phyloP scores from a whole-genome alignment of 1,140 invertebrate species.

The Drosophila navojoa region DNA sequence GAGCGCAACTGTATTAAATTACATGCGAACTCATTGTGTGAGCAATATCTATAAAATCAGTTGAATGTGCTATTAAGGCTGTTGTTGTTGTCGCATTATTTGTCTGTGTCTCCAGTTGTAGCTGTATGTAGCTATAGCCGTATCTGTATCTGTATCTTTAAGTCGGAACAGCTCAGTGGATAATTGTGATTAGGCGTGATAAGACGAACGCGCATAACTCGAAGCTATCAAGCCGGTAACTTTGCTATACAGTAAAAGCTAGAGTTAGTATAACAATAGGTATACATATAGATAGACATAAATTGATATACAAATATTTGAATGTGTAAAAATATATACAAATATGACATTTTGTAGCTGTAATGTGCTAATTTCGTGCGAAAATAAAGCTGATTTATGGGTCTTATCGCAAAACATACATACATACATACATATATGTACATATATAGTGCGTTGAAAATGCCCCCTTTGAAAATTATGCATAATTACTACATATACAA shows the following conservation, averaged over 20 bases:
- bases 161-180: constrained; percentile 59
- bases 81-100: no score
- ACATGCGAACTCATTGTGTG: constrained; percentile 11
- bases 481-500: no score
- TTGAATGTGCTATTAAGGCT: background rate
- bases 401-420: constrained; percentile 7
- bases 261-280: constrained; percentile 10
- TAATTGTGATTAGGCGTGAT: constrained; percentile 72
- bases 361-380: constrained; percentile 30
- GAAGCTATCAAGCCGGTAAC: background rate
- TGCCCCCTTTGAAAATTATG: no score
- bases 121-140: constrained; percentile 17
- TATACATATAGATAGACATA: background rate
- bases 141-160: constrained; percentile 37
- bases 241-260: background rate
- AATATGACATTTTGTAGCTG: background rate
- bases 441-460: background rate
- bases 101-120: background rate
- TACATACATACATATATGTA: no score
- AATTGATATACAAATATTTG: no score
- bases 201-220: constrained; percentile 33
- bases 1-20: background rate
- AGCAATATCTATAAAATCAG: background rate
- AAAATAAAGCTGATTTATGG: constrained; percentile 21
- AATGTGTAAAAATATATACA: no score